Base-by-base conservation (phyloP, 2,113 vertebrate species). In the Periophthalmodon schlosseri region DNA sequence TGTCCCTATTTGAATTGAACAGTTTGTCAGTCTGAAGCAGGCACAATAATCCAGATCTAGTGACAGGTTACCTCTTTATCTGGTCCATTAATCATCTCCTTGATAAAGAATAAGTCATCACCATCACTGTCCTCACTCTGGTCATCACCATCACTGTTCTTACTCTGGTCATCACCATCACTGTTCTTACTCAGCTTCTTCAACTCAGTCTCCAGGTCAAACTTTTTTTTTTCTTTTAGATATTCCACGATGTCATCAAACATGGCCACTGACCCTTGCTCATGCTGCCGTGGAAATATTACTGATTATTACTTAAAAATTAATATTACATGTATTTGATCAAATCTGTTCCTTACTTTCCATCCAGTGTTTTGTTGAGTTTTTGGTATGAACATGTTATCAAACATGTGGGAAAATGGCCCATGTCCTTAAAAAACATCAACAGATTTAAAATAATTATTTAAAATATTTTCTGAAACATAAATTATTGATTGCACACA, bases 361-460 rank as follows among this genome's bases (percentile, higher is more conserved):
- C 69, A 69, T 0, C 16, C 11, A 20, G 8, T 0, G 61, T 2
- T 20, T 20, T 7, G 20, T 14, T 15, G 0, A 52, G 63, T 56
- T 24, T 64, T 28, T 4, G 56, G 63, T 11, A 68, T 61, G n/a
- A 80, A 80, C 57, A 80, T 56, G 5, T 0, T 15, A 69, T 80
- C 78, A 72, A 69, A 76, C 12, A 72, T 11, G 47, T 76, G 73
- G 11, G 78, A 80, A 57, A 80, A 80, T 0, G 78, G 78, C 13
- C 73, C 69, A 23, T 75, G 78, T 64, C 78, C 73, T 72, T 15
- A 8, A 63, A 5, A 72, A 33, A 47, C 54, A 60, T n/a, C 57
- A 28, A 60, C 3, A 24, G 5, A 15, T 14, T 28, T 1, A 60
- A 23, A 60, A 5, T 60, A 24, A 24, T 60, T 24, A n/a, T 0